These are phyloP conservation scores for Dinoponera quadriceps DNA, from an alignment of 1,140 invertebrate species.

Conservation along the genomic window DNA sequence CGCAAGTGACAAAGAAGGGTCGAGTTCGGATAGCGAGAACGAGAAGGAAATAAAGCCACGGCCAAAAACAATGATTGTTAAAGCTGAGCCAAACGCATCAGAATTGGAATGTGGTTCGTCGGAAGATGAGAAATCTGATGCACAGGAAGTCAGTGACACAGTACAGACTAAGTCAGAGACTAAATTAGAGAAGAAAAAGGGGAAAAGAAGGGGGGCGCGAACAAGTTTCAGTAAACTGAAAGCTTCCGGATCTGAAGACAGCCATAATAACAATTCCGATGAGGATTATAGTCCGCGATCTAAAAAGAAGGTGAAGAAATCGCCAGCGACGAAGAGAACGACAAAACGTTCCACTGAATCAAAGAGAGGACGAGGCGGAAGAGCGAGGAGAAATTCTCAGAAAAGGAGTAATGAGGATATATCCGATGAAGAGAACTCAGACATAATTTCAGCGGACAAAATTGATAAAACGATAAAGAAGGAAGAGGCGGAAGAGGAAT, in stretches of 20 bases:
- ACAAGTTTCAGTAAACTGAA: slow-evolving; percentile 73
- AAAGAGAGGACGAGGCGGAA: slow-evolving; percentile 65
- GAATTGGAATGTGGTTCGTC: slow-evolving; percentile 81
- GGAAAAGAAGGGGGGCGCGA: slow-evolving; percentile 68
- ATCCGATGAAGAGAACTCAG: slow-evolving; percentile 44
- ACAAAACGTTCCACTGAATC: slow-evolving; percentile 53
- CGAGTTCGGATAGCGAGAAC: slow-evolving; percentile 77
- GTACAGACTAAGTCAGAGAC: not conserved
- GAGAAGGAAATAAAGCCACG: slow-evolving; percentile 72
- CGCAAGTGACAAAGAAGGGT: slow-evolving; percentile 82
- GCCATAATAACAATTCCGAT: slow-evolving; percentile 75
- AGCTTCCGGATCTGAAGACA: slow-evolving; percentile 76
- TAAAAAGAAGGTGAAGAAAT: slow-evolving; percentile 77
- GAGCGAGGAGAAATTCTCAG: slow-evolving; percentile 32
- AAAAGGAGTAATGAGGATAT: slow-evolving; percentile 51
- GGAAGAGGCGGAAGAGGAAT: slow-evolving; percentile 26
- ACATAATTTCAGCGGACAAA: slow-evolving; percentile 18
- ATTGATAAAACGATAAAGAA: slow-evolving; percentile 36
- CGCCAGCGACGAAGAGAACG: slow-evolving; percentile 67
- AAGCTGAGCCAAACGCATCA: slow-evolving; percentile 80
- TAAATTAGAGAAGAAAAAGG: slow-evolving; percentile 65
- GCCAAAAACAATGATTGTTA: slow-evolving; percentile 81
- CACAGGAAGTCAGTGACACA: slow-evolving; percentile 30
- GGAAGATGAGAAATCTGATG: slow-evolving; percentile 74
- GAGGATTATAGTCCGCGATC: slow-evolving; percentile 81